Percentiles rank a stretch among this genome's conserved stretches.
Conservation (phyloP, 1,140 invertebrate genomes). For the Cepaea nemoralis region DNA sequence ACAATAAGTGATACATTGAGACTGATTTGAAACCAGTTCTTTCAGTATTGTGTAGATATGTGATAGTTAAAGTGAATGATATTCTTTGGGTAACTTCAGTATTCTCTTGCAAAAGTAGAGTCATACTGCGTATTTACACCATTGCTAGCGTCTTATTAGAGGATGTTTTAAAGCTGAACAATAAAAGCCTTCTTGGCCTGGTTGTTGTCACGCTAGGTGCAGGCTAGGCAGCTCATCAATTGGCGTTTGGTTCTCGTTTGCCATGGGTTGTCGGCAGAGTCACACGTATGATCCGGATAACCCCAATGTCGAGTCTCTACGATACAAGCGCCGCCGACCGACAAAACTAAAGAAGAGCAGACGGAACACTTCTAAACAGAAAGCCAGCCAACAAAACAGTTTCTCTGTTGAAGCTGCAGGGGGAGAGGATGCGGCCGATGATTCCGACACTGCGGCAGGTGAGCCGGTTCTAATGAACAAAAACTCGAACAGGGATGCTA, state of each 20-base stretch:
- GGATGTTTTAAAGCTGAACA: not conserved
- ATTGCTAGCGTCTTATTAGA: not conserved
- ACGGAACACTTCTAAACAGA: not conserved
- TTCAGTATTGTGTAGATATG: too few species aligned
- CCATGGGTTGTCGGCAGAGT: constrained; percentile 22
- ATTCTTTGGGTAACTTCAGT: too few species aligned
- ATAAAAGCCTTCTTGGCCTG: not conserved
- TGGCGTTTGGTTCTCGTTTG: not conserved
- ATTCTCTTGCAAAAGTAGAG: not conserved
- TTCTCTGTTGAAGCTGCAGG: too few species aligned
- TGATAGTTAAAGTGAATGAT: too few species aligned
- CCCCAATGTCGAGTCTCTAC: not conserved
- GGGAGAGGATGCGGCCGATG: not conserved
- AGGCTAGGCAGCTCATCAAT: too few species aligned
- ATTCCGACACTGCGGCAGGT: not conserved
- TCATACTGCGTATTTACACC: too few species aligned
- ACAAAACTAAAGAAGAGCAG: constrained; percentile 19
- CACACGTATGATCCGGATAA: not conserved
- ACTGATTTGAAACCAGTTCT: too few species aligned
- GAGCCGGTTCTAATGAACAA: not conserved
- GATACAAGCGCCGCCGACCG: constrained; percentile 1
- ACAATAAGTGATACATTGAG: too few species aligned
- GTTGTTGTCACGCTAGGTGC: too few species aligned
- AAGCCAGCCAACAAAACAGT: not conserved
- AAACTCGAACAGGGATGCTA: not conserved